Conservation (phyloP, 2,113 vertebrate species). For the Sitta europaea region DNA sequence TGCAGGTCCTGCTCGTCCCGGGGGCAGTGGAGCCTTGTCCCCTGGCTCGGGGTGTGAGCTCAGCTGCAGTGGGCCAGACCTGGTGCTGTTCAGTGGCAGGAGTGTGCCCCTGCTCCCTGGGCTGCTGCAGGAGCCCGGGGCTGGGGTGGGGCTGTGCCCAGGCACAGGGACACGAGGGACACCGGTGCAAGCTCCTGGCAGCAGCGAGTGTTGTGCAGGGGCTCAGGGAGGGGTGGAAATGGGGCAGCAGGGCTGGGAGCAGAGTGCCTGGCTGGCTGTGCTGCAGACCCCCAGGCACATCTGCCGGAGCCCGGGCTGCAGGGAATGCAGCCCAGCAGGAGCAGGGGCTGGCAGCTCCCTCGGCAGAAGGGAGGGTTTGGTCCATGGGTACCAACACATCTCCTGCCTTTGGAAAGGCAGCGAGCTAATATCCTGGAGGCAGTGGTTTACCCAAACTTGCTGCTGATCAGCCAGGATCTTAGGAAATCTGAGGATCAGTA, state of each 20-base stretch:
- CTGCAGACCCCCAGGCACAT: too few species aligned
- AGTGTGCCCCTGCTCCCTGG: rapidly evolving
- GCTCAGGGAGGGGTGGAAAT: too few species aligned
- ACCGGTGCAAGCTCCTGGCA: too few species aligned
- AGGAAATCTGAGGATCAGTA: neutral
- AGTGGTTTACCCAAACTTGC: neutral
- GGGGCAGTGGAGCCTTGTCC: rapidly evolving
- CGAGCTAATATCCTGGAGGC: neutral
- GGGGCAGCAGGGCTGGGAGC: too few species aligned
- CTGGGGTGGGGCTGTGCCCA: rapidly evolving
- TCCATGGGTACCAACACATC: neutral
- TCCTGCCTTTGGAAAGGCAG: neutral
- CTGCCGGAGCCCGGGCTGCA: neutral
- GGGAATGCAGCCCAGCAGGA: neutral
- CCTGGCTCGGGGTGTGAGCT: rapidly evolving
- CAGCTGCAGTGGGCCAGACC: neutral
- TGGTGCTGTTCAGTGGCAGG: rapidly evolving
- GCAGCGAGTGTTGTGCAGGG: too few species aligned
- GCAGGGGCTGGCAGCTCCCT: neutral
- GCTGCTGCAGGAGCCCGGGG: neutral
- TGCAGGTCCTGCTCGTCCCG: rapidly evolving
- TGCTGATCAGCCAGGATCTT: neutral
- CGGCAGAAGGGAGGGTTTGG: neutral
- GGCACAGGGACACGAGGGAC: neutral
- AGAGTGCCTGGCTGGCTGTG: too few species aligned